Evolutionary conservation across 2,888 invertebrate genomes (phyloP), one percentile per base, ranked within the genome.

Genomic region (Ophion obscuratus): DNA sequence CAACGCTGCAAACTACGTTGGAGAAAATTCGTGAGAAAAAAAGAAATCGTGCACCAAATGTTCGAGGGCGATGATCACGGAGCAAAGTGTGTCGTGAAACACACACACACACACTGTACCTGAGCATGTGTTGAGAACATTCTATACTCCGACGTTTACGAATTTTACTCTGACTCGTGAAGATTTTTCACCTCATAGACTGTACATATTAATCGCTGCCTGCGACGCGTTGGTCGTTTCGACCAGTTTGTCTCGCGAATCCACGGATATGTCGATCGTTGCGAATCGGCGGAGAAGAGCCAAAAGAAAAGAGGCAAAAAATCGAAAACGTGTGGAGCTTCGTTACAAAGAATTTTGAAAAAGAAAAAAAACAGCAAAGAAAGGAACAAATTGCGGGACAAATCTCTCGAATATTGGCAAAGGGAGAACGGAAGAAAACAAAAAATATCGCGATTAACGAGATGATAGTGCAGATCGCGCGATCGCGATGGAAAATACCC

Each of bases 401-500:
- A 83, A 67, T 76, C 59, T 84, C 80, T 71, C 53, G 70, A 36
- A 59, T 80, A 61, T 24, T n/a, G 0, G 24, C 61, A n/a, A 61
- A 61, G 24, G 20, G 61, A 24, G 11, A 20, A 24, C 1, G 27
- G 31, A 57, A 40, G 44, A 66, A 44, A 40, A 44, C 2, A 36
- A 59, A 70, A 10, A 53, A 70, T 59, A 27, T 57, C 7, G 57
- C 75, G 24, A 70, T 77, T n/a, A 47, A 75, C 44, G 53, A 74
- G 73, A 66, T 24, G 27, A 14, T 81, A 84, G 76, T 83, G 71
- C 83, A 70, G 86, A 86, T 83, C 79, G 67, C 76, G 84, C 85
- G 86, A 79, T 88, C 47, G 47, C 14, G 47, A 47, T 47, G 47
- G 59, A 83, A 89, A 88, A 83, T 83, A 86, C 86, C 47, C 87